Evolutionary conservation across 1,140 invertebrate species (phyloP).

Genomic region (Drosophila parvula): DNA sequence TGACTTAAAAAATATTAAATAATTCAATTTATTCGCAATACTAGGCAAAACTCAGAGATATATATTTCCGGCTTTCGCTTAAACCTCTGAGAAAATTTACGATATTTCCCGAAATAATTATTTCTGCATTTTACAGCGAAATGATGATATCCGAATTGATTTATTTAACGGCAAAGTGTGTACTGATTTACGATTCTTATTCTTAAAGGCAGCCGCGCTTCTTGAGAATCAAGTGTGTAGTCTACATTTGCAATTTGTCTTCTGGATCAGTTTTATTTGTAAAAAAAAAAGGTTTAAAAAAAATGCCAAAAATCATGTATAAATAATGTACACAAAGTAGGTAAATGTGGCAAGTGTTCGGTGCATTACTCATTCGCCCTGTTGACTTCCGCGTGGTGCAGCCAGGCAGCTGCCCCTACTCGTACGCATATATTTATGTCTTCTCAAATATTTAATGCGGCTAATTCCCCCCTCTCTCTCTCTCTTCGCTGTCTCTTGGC

Average conservation of each 20-base stretch:
- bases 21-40: no score
- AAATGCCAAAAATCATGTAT: background rate
- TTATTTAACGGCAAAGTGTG: background rate
- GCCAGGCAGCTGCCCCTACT: constrained; percentile 23
- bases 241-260: background rate
- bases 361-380: constrained; percentile 29
- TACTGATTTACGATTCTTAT: constrained; percentile 4
- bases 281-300: background rate
- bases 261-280: background rate
- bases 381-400: constrained; percentile 17
- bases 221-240: background rate
- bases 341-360: constrained; percentile 6
- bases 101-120: background rate
- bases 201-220: background rate
- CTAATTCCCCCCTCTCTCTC: constrained; percentile 49
- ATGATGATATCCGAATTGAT: background rate
- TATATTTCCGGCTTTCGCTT: no score
- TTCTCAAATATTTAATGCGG: constrained; percentile 55
- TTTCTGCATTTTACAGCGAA: background rate
- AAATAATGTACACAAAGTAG: constrained; percentile 2
- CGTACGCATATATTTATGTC: constrained; percentile 64
- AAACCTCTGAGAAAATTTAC: background rate
- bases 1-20: no score
- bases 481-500: constrained; percentile 8
- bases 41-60: no score